A percentile compares a stretch with the other conserved stretches of the same genome.
Conservation (phyloP, 2,888 invertebrate genomes). For the Lepeophtheirus nordmannii region DNA sequence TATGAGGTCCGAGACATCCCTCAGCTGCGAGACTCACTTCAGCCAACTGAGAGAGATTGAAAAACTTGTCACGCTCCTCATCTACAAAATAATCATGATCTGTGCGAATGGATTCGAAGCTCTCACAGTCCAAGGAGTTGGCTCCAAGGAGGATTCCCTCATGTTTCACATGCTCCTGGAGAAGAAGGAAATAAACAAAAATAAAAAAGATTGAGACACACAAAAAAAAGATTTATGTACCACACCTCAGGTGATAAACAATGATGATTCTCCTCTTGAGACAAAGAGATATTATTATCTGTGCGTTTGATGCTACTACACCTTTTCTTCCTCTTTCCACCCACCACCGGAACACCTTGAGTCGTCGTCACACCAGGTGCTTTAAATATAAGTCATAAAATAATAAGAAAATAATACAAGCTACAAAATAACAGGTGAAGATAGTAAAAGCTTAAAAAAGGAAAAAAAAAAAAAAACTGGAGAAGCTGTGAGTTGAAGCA, state of each 20-base stretch:
- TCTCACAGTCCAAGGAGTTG: not conserved
- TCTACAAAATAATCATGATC: not conserved
- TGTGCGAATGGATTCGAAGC: not conserved
- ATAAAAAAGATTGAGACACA: too few species aligned
- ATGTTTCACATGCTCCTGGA: too few species aligned
- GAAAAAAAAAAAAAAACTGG: not conserved
- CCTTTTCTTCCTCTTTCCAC: not conserved
- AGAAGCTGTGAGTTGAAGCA: too few species aligned
- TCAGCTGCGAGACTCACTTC: constrained; percentile 14
- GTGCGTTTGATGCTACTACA: not conserved
- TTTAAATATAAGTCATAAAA: not conserved
- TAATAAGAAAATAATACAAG: not conserved
- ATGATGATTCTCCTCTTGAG: not conserved
- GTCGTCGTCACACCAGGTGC: not conserved
- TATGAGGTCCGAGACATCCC: not conserved
- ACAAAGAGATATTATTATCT: not conserved
- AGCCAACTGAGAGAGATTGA: not conserved
- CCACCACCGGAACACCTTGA: not conserved
- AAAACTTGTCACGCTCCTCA: not conserved
- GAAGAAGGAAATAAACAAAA: too few species aligned
- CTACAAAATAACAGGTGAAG: constrained; percentile 5
- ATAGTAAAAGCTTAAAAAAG: not conserved
- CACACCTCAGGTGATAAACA: not conserved
- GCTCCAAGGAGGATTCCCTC: too few species aligned
- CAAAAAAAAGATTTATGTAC: too few species aligned